Conservation (phyloP, 2,113 vertebrate genomes). For the Furnarius figulus region DNA sequence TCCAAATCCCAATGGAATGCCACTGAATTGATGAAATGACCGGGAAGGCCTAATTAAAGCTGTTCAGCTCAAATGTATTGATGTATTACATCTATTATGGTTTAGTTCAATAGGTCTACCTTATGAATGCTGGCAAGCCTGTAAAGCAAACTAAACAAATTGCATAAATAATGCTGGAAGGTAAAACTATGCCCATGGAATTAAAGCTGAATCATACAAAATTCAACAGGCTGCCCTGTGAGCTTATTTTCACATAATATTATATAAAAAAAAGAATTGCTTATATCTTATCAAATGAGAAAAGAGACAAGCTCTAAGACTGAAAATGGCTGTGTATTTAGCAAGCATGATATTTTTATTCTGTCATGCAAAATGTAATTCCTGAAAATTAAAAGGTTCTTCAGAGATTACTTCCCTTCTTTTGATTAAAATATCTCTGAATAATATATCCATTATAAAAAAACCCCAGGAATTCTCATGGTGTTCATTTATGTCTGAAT, state of each 20-base stretch:
- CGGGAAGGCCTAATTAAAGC: constrained; percentile 98
- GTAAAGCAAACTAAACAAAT: constrained; percentile 90
- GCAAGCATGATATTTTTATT: not conserved
- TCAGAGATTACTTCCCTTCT: not conserved
- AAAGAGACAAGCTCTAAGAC: not conserved
- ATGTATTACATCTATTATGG: constrained; percentile 98
- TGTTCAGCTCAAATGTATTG: constrained; percentile 98
- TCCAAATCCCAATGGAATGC: constrained; percentile 83
- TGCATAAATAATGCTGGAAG: constrained; percentile 89
- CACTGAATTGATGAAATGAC: constrained; percentile 94
- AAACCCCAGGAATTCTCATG: not conserved
- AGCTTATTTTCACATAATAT: constrained; percentile 67
- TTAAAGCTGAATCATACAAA: constrained; percentile 62
- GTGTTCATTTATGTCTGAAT: not conserved
- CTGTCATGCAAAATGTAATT: not conserved
- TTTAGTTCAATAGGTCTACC: constrained; percentile 93
- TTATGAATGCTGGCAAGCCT: constrained; percentile 84
- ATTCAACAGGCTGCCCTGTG: constrained; percentile 54
- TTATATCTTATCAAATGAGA: not conserved
- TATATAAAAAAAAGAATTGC: constrained; percentile 26
- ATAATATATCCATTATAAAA: not conserved
- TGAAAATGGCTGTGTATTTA: not conserved
- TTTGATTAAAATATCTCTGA: not conserved
- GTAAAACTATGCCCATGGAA: constrained; percentile 49
- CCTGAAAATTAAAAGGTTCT: not conserved